phyloP scores from a whole-genome alignment of 2,113 vertebrate genomes.

The Balaenoptera acutorostrata region DNA sequence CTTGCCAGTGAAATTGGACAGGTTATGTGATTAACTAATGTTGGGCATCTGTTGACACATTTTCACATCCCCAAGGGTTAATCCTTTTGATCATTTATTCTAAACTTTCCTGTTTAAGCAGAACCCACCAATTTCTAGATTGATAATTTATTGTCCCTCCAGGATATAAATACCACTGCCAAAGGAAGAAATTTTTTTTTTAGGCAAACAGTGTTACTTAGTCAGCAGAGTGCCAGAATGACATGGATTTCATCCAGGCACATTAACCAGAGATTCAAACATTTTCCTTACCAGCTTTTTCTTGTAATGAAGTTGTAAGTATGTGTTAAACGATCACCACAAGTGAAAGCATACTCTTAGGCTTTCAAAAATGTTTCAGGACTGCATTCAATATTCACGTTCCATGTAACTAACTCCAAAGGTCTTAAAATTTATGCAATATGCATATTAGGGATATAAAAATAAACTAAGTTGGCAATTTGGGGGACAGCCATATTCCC shows the following conservation, averaged over 20 bases:
- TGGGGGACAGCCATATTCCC: constrained; percentile 56
- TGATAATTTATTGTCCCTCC: constrained; percentile 25
- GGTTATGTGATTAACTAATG: background rate
- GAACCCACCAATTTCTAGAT: constrained; percentile 27
- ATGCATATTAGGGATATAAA: constrained; percentile 67
- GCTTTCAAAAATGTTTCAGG: constrained; percentile 61
- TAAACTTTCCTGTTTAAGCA: constrained; percentile 18
- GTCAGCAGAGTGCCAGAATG: constrained; percentile 44
- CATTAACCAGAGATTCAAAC: constrained; percentile 47
- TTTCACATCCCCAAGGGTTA: constrained; percentile 2
- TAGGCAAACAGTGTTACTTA: constrained; percentile 35
- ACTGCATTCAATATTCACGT: constrained; percentile 54
- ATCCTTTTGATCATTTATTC: constrained; percentile 19
- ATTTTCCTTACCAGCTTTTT: constrained; percentile 51
- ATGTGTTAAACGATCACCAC: constrained; percentile 48
- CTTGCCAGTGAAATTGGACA: background rate
- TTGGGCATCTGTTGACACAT: constrained; percentile 5
- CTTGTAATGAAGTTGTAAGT: constrained; percentile 61
- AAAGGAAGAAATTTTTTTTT: background rate
- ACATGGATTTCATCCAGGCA: constrained; percentile 49
- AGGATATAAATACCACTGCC: constrained; percentile 28
- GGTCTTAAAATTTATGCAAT: constrained; percentile 60
- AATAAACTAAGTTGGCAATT: constrained; percentile 55
- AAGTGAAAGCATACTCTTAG: constrained; percentile 39
- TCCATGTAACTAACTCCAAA: constrained; percentile 49